Evolutionary conservation across 1,140 invertebrate species (phyloP).

Genomic region (Monochamus saltuarius): DNA sequence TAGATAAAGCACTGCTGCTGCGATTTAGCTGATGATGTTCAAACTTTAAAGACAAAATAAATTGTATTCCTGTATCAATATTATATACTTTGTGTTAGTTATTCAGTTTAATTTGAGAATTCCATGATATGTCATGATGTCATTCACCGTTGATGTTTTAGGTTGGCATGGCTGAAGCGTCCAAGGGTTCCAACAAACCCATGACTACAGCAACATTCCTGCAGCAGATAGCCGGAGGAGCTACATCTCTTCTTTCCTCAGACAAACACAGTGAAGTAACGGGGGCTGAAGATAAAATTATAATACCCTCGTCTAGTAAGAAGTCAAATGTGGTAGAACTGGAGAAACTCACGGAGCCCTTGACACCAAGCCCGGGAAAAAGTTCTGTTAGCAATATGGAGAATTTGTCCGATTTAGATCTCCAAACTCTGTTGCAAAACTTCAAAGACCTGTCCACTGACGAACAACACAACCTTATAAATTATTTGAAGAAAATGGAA

Average conservation of each 20-base stretch:
- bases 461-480: slow-evolving; percentile 76
- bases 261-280: neutral
- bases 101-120: too few relatives aligned
- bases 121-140: too few relatives aligned
- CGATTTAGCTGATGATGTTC: too few relatives aligned
- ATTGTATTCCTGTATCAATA: too few relatives aligned
- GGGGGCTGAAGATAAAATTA: slow-evolving; percentile 26
- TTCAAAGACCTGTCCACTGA: slow-evolving; percentile 74
- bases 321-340: slow-evolving; percentile 7
- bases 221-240: slow-evolving; percentile 49
- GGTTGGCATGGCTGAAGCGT: slow-evolving; percentile 65
- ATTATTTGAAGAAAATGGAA: slow-evolving; percentile 76
- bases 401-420: slow-evolving; percentile 70
- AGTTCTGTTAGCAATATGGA: slow-evolving; percentile 57
- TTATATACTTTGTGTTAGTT: too few relatives aligned
- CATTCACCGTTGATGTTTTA: slow-evolving; percentile 17
- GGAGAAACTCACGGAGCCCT: slow-evolving; percentile 26
- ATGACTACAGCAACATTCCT: slow-evolving; percentile 58
- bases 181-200: slow-evolving; percentile 56
- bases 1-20: too few relatives aligned
- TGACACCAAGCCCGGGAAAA: slow-evolving; percentile 27
- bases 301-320: slow-evolving; percentile 11
- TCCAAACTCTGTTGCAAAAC: slow-evolving; percentile 74
- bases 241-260: neutral
- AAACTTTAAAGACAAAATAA: too few relatives aligned